These are phyloP conservation scores for Steatornis caripensis DNA, from an alignment of 2,113 vertebrate species.

Conservation along the genomic window DNA sequence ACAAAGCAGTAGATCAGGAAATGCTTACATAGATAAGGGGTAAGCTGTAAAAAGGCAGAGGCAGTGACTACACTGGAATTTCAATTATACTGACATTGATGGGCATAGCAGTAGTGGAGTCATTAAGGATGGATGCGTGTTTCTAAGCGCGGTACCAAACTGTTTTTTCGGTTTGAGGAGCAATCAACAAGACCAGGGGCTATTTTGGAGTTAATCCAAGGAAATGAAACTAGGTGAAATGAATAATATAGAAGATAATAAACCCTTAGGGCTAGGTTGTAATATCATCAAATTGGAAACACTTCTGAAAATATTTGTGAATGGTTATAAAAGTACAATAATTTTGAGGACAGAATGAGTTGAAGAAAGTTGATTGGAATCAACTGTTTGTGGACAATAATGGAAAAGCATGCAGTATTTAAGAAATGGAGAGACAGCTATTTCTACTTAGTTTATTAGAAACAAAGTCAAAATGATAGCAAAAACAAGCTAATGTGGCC, in stretches of 20 bases:
- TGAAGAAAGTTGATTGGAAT: conserved; percentile 75
- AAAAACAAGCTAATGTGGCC: conserved; percentile 54
- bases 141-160: conserved; percentile 52
- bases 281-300: conserved; percentile 75
- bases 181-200: conserved; percentile 76
- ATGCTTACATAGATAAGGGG: neutral
- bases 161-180: conserved; percentile 65
- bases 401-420: conserved; percentile 63
- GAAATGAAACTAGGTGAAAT: conserved; percentile 79
- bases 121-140: conserved; percentile 62
- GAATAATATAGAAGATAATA: conserved; percentile 76
- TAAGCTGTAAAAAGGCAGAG: conserved; percentile 59
- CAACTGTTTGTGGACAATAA: conserved; percentile 72
- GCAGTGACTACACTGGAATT: conserved; percentile 58
- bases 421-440: conserved; percentile 51
- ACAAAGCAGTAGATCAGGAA: conserved; percentile 31
- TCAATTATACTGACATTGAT: conserved; percentile 69
- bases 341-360: conserved; percentile 72
- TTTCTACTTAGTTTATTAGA: conserved; percentile 62
- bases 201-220: conserved; percentile 77
- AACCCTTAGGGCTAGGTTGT: conserved; percentile 79
- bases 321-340: conserved; percentile 73
- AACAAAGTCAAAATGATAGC: conserved; percentile 68
- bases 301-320: conserved; percentile 77
- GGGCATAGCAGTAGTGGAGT: conserved; percentile 62